A percentile compares a stretch with the other conserved stretches of the same genome.
Conservation (phyloP, 2,888 invertebrate genomes). For the Drosophila flavopinicola region DNA sequence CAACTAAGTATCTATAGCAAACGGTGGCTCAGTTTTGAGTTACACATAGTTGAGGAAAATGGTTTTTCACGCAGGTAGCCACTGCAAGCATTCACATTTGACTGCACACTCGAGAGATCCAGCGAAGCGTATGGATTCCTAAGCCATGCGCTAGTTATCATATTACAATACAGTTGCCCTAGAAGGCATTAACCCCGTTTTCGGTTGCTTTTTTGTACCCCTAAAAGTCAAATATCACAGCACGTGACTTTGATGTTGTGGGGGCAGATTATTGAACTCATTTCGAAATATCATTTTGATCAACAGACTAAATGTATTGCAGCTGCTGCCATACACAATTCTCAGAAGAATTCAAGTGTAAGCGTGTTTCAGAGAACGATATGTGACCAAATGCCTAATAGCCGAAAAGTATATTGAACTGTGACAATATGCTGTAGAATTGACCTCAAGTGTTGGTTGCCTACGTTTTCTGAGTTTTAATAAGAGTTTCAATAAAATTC, state of each 20-base stretch:
- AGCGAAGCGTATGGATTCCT: conserved; percentile 35
- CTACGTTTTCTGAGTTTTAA: not conserved
- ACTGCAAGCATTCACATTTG: conserved; percentile 13
- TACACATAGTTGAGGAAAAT: conserved; percentile 27
- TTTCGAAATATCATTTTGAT: conserved; percentile 25
- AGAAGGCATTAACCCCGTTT: conserved; percentile 56
- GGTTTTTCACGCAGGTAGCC: conserved; percentile 34
- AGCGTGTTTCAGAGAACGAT: conserved; percentile 27
- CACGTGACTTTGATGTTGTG: conserved; percentile 54
- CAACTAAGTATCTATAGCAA: no score
- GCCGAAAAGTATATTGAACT: not conserved
- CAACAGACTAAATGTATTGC: conserved; percentile 11
- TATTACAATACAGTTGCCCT: conserved; percentile 39
- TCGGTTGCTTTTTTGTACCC: conserved; percentile 3
- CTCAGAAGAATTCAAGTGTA: conserved; percentile 42
- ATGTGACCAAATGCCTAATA: no score
- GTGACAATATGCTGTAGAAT: conserved; percentile 1
- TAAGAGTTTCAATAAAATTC: no score
- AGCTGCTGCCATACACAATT: conserved; percentile 34
- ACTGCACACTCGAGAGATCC: conserved; percentile 17
- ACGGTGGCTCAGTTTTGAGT: conserved; percentile 20
- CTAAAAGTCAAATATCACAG: conserved; percentile 22
- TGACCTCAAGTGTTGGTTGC: not conserved
- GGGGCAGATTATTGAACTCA: conserved; percentile 55
- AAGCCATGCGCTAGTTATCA: conserved; percentile 52